phyloP scores from a whole-genome alignment of 2,888 invertebrate genomes.

The Dasypogon diadema region DNA sequence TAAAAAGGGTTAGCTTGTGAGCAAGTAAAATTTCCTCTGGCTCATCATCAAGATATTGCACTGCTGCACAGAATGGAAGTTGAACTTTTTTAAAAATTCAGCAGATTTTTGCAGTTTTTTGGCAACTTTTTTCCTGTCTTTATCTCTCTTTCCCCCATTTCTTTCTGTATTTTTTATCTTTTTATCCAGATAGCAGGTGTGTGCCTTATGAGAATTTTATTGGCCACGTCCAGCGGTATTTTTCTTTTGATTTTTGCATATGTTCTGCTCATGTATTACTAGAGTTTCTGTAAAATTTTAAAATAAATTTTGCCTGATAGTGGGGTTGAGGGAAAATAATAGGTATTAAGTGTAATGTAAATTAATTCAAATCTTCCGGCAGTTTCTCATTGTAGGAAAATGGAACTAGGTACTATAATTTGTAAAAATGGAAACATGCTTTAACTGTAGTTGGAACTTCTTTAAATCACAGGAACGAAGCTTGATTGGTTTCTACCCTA shows the following conservation, averaged over 20 bases:
- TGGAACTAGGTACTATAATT: no score
- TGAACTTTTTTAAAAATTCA: background rate
- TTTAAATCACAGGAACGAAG: no score
- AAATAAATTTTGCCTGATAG: background rate
- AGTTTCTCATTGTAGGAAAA: no score
- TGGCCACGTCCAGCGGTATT: conserved; percentile 6
- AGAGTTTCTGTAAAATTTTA: conserved; percentile 8
- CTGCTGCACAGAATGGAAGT: background rate
- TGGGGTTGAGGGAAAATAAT: no score
- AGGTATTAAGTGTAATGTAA: no score
- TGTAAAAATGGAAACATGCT: no score
- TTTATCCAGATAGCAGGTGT: conserved; percentile 19
- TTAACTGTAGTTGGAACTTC: no score
- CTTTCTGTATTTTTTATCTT: background rate
- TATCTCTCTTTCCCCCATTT: no score
- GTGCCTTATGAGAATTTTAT: conserved; percentile 14
- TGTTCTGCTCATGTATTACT: background rate
- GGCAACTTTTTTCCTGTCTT: no score
- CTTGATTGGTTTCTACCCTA: no score
- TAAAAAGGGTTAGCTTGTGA: background rate
- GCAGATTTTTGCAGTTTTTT: background rate
- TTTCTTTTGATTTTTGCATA: conserved; percentile 6
- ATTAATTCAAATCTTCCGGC: no score
- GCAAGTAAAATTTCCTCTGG: background rate
- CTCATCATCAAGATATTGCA: background rate